Evolutionary conservation across 2,888 invertebrate genomes (phyloP).

Genomic region (Stenoptilia bipunctidactyla): DNA sequence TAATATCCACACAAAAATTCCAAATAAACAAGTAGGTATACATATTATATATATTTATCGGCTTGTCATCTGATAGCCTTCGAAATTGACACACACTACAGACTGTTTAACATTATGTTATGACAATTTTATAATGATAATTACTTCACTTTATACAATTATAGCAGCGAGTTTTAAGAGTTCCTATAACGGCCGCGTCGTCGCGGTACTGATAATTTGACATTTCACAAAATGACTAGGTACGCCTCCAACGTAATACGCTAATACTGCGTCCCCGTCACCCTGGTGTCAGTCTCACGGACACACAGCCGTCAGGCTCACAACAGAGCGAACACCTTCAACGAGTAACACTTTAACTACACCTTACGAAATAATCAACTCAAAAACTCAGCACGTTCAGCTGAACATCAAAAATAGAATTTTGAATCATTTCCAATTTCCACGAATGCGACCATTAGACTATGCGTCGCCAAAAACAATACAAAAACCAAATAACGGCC

Average conservation of each 20-base stretch:
- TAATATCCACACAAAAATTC: conserved; percentile 7
- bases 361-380: conserved; percentile 52
- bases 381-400: conserved; percentile 29
- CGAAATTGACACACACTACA: conserved; percentile 66
- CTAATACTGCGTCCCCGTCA: conserved; percentile 35
- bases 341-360: conserved; percentile 33
- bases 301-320: conserved; percentile 11
- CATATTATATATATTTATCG: conserved; percentile 17
- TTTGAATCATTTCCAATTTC: conserved; percentile 36
- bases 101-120: conserved; percentile 62
- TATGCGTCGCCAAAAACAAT: conserved; percentile 18
- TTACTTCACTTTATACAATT: conserved; percentile 76
- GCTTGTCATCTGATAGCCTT: conserved; percentile 59
- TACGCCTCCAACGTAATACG: conserved; percentile 47
- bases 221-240: conserved; percentile 72
- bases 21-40: conserved; percentile 11
- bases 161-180: conserved; percentile 84
- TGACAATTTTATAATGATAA: conserved; percentile 64
- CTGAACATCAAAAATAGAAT: conserved; percentile 34
- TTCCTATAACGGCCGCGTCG: conserved; percentile 75
- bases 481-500: conserved; percentile 24
- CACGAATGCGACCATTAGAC: conserved; percentile 17
- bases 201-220: conserved; percentile 66
- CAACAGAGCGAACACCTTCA: conserved; percentile 3
- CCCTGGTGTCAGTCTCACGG: conserved; percentile 20